Base-by-base conservation (phyloP, 2,888 invertebrate species). In the Acleris cristana region DNA sequence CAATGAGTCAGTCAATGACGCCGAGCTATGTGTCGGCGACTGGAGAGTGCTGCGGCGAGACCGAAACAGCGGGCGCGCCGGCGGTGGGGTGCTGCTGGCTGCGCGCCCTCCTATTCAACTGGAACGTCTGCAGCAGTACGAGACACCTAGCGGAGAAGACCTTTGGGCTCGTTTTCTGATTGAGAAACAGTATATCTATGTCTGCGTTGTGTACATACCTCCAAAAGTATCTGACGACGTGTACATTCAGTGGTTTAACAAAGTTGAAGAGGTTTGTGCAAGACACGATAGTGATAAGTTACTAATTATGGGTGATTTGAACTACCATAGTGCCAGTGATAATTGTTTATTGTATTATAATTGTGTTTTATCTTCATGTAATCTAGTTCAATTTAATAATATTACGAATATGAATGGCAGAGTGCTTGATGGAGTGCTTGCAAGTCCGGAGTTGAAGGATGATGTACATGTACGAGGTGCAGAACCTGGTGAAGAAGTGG, bases 361-460 rank as follows among this genome's bases (percentile, higher is more conserved):
- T 40, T 19, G 30, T 55, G 16, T 26, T 26, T 7, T 26, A 26
- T 26, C 26, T 7, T 26, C 26, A 26, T 55, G 55, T 55, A 40
- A 55, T 19, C 16, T 55, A 3, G 5, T 3, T n/a, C 18, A 55
- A 4, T 55, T 34, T 34, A 55, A 55, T 34, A 18, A 19, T n/a
- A 18, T 55, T 7, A 55, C 5, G 12, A 52, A 62, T 62, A 34
- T 55, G 62, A 54, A 55, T 55, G 62, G 19, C n/a, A 55, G 61
- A 62, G 44, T 62, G 62, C 53, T 62, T 16, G 55, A 62, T 30
- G 62, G 40, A 48, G 62, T 55, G 48, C 62, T 62, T 19, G 55
- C 62, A 48, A 55, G 62, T 6, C n/a, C 62, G 26, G 51, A 63
- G 48, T 1, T 56, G 23, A 16, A 19, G 23, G 30, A 18, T 4